Base-by-base conservation (phyloP, 2,888 invertebrate genomes). In the Cactoblastis cactorum region DNA sequence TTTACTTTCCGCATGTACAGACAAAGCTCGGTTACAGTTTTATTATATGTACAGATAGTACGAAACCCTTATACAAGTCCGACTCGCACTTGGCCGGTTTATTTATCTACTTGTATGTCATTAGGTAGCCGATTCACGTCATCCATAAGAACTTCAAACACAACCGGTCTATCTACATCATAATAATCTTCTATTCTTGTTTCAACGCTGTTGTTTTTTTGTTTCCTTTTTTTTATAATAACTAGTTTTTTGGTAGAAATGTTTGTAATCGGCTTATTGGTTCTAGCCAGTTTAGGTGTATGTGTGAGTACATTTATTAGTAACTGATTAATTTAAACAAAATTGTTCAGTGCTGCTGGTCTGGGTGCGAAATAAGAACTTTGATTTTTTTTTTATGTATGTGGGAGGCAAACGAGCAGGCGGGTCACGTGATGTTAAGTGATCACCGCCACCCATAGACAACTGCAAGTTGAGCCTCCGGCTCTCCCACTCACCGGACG, bases 141-240 rank as follows among this genome's bases (percentile, higher is more conserved):
- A 38, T 9, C 9, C 24, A 37, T 18, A 2, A 15, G 2, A 9
- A 5, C 14, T 37, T 48, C 9, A 37, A 37, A 37, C 12, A 11
- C 47, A 37, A 47, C 47, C 47, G 37, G 47, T 48, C 22, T 11
- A n/a, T 22, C 37, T 28, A 15, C 19, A 17, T 43, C 28, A 41
- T 37, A 17, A 22, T 43, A 43, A 43, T 43, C 28, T 17, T 15
- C 43, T 43, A 15, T 43, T 43, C 15, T 43, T 32, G 43, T 43
- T 24, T 32, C 28, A 43, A 11, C 32, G 15, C 12, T 11, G 15
- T 28, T 15, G 5, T n/a, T 43, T 28, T 43, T 47, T 35, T 47
- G 14, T 35, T 46, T 35, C 18, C 34, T 35, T 46, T 35, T 46
- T 46, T 33, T 46, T 14, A 14, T 11, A 14, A n/a, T 2, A 28